Evolutionary conservation across 2,113 vertebrate species (phyloP).

Genomic region (Syngnathus floridae): DNA sequence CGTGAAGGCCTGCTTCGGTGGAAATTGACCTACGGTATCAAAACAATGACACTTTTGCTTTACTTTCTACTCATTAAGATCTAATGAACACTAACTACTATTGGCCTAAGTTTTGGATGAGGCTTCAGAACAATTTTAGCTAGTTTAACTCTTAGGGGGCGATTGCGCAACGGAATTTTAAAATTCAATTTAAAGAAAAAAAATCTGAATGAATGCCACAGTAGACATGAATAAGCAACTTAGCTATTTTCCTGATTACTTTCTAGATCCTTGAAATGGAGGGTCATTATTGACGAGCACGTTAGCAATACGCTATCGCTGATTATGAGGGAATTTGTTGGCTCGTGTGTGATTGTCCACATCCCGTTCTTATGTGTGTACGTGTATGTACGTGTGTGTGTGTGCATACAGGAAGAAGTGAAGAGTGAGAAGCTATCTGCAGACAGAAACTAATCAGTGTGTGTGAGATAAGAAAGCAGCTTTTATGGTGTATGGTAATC

Average conservation of each 20-base stretch:
- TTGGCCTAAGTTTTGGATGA: not conserved
- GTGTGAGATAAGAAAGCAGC: conserved; percentile 71
- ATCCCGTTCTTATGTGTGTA: too few species aligned
- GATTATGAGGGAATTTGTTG: conserved; percentile 1
- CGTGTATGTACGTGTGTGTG: too few species aligned
- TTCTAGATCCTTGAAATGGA: too few species aligned
- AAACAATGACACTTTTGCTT: conserved; percentile 14
- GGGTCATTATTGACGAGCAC: too few species aligned
- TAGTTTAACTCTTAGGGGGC: not conserved
- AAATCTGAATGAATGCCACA: too few species aligned
- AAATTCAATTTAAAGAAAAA: too few species aligned
- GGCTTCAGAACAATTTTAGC: not conserved
- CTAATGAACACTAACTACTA: not conserved
- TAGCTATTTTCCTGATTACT: too few species aligned
- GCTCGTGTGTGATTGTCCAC: conserved; percentile 4
- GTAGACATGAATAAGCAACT: too few species aligned
- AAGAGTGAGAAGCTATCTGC: conserved; percentile 65
- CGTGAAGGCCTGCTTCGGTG: not conserved
- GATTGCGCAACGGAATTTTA: not conserved
- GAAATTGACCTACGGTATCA: conserved; percentile 6
- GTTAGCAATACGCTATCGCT: too few species aligned
- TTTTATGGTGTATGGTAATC: conserved; percentile 79
- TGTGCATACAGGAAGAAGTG: conserved; percentile 29
- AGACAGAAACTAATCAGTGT: conserved; percentile 74
- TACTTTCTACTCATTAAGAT: not conserved